Conservation (phyloP, 2,113 vertebrate species). For the Paramisgurnus dabryanus region DNA sequence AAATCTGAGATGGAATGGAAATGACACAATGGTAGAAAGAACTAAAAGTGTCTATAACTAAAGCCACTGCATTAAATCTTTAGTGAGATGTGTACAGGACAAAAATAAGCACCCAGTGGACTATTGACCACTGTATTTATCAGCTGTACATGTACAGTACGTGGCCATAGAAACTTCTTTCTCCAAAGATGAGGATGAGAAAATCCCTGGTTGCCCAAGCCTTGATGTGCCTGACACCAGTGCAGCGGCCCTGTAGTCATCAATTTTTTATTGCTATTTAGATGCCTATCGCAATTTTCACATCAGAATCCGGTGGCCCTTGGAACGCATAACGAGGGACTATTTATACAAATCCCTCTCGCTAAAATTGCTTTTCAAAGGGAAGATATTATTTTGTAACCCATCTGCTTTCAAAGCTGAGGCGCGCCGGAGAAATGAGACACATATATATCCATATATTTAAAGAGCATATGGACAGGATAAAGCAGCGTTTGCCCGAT, state of each 20-base stretch:
- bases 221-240: slow-evolving; percentile 76
- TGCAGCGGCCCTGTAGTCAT: slow-evolving; percentile 70
- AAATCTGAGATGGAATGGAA: too few relatives aligned
- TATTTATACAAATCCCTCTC: slow-evolving; percentile 78
- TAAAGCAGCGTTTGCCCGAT: slow-evolving; percentile 64
- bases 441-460: slow-evolving; percentile 71
- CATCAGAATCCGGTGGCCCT: slow-evolving; percentile 73
- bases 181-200: not conserved
- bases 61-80: too few relatives aligned
- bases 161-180: not conserved
- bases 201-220: slow-evolving; percentile 46
- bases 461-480: slow-evolving; percentile 73
- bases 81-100: too few relatives aligned
- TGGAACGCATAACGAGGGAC: slow-evolving; percentile 72
- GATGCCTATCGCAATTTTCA: slow-evolving; percentile 74
- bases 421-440: slow-evolving; percentile 66
- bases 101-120: too few relatives aligned
- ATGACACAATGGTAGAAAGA: too few relatives aligned
- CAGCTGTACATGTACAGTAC: not conserved
- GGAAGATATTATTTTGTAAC: slow-evolving; percentile 75
- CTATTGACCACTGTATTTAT: too few relatives aligned
- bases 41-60: too few relatives aligned
- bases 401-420: slow-evolving; percentile 75
- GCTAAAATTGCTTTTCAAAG: slow-evolving; percentile 80
- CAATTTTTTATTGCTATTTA: slow-evolving; percentile 79